These are phyloP conservation scores for Leptatherina wallacei DNA, from an alignment of 2,797 vertebrate genomes.

Conservation along the genomic window DNA sequence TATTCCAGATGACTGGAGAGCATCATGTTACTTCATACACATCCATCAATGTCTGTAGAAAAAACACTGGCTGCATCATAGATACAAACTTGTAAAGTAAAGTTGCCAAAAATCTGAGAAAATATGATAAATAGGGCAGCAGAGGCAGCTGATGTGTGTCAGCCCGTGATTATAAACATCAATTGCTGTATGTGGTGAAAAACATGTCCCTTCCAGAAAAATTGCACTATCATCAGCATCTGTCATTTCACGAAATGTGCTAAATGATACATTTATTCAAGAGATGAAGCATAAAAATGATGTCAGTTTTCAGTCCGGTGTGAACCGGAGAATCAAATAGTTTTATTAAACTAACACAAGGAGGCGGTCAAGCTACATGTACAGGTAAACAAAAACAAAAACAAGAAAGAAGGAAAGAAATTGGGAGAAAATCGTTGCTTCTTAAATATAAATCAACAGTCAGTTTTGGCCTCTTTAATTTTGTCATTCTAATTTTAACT, in stretches of 20 bases:
- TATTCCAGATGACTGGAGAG: not conserved
- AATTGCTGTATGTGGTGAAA: not conserved
- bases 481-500: too few relatives aligned
- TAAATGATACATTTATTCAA: not conserved
- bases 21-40: not conserved
- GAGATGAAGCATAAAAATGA: not conserved
- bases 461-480: too few relatives aligned
- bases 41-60: not conserved
- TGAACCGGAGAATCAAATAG: not conserved
- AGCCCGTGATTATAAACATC: not conserved
- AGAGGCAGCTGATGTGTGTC: not conserved
- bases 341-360: not conserved
- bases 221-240: not conserved
- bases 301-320: not conserved
- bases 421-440: too few relatives aligned
- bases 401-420: too few relatives aligned
- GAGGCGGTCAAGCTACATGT: not conserved
- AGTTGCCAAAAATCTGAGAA: not conserved
- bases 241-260: not conserved
- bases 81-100: not conserved
- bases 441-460: too few relatives aligned
- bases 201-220: not conserved
- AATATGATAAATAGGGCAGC: not conserved
- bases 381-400: not conserved
- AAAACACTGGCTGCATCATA: conserved; percentile 1